Base-by-base conservation (phyloP, 2,113 vertebrate genomes). In the Gobiocypris rarus region DNA sequence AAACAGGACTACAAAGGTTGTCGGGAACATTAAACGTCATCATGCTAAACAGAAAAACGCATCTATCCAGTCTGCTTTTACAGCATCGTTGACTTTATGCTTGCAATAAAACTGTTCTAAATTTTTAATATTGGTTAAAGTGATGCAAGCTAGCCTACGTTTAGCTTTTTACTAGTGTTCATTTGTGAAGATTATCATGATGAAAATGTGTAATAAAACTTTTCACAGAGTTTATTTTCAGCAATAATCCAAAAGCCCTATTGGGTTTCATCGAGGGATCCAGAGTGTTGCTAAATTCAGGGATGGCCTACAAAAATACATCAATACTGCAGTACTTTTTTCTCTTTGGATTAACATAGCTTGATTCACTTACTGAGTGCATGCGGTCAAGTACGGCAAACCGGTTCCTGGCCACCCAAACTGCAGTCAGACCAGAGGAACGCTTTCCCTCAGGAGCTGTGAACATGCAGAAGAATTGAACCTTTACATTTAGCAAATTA, bases 371-470 rank as follows among this genome's bases (percentile, higher is more conserved):
- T 89, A 99, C 98, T 84, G 97, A 99, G 89, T 99, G 97, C 97
- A 99, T 98, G 3, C 97, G 94, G 87, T 99, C 98, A 91, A 99
- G 90, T 45, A 99, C 97, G 0, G 98, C 97, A 83, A 99, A 99
- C 43, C 98, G 93, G 90, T 99, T 99, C 48, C 97, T 95, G 56
- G 98, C 97, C 48, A 99, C 98, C 98, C 98, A 99, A n/a, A 99
- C 96, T 0, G 97, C 97, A 0, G 98, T 99, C 13, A 99, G 94
- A 85, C 98, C 98, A 0, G 98, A 99, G 34, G 97, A 99, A 19
- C 97, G 93, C 63, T 99, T 99, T 84, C 98, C 98, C 89, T 99
- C 98, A 0, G 98, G 98, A 84, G 98, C 98, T 99, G 82, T 80
- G 38, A 67, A n/a, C 9, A 9, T n/a, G 8, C 24, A 76, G 58